Base-by-base conservation (phyloP, 2,888 invertebrate species). In the Pediacus dermestoides region DNA sequence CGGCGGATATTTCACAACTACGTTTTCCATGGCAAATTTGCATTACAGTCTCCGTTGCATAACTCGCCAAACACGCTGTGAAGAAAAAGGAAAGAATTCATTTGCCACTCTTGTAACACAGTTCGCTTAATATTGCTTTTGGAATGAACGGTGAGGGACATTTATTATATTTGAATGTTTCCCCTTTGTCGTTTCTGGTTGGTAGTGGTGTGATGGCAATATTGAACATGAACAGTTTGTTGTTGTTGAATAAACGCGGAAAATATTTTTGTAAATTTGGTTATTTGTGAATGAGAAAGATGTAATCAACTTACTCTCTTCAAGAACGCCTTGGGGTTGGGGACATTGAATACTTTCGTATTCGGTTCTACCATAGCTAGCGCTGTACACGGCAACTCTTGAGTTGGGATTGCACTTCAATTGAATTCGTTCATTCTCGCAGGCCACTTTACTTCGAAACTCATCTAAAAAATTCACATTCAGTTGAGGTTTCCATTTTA, bases 41-140 rank as follows among this genome's bases (percentile, higher is more conserved):
- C 85, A 92, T 89, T 36, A 92, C 85, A 10, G 86, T 88, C 71
- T 93, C 91, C n/a, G 91, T 88, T 3, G 91, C 89, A 69, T 88
- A 88, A 55, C 85, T 85, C 52, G 87, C 87, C 67, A 88, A 74
- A 67, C 93, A 93, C 10, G 88, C 92, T 92, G n/a, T n/a, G n/a
- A n/a, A n/a, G n/a, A n/a, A n/a, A n/a, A n/a, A n/a, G n/a, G n/a
- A n/a, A n/a, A n/a, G n/a, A n/a, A n/a, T n/a, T n/a, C n/a, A n/a
- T n/a, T n/a, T n/a, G n/a, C n/a, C n/a, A n/a, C n/a, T n/a, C n/a
- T n/a, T n/a, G n/a, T n/a, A n/a, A n/a, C n/a, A n/a, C n/a, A n/a
- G n/a, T n/a, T n/a, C n/a, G n/a, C n/a, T n/a, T n/a, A n/a, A n/a
- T n/a, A n/a, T n/a, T n/a, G n/a, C n/a, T n/a, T n/a, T n/a, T n/a